Evolutionary conservation across 2,797 vertebrate species (phyloP).

Genomic region (Eospalax fontanierii): DNA sequence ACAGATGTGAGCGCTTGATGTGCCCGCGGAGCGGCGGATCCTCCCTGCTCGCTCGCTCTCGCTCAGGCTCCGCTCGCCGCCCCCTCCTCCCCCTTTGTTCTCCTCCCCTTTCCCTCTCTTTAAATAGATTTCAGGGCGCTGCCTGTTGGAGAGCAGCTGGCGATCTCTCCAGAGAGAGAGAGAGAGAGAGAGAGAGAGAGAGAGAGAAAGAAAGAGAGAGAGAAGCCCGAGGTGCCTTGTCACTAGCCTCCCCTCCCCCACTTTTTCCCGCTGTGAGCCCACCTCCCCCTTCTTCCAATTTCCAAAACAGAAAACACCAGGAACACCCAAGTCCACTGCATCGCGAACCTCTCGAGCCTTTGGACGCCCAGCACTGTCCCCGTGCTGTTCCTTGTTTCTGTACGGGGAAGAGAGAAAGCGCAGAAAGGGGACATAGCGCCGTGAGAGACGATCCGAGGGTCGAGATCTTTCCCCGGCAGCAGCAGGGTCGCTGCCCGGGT

Average conservation of each 20-base stretch:
- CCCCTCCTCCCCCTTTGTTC: conserved; percentile 89
- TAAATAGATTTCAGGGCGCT: conserved; percentile 92
- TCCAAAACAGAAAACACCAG: conserved; percentile 86
- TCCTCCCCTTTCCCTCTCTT: conserved; percentile 89
- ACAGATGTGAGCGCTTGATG: conserved; percentile 91
- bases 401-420: background rate
- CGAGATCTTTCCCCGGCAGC: conserved; percentile 79
- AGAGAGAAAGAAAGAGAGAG: background rate
- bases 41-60: conserved; percentile 88
- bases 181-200: conserved; percentile 47
- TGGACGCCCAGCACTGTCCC: conserved; percentile 55
- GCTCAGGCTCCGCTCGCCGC: conserved; percentile 85
- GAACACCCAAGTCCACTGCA: conserved; percentile 77
- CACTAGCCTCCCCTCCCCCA: conserved; percentile 82
- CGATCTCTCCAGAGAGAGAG: conserved; percentile 89
- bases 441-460: conserved; percentile 80
- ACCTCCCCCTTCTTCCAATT: conserved; percentile 81
- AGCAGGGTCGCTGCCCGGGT: conserved; percentile 63
- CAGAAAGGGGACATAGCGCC: conserved; percentile 19
- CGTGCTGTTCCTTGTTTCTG: conserved; percentile 39
- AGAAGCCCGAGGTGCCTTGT: conserved; percentile 87
- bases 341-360: conserved; percentile 66
- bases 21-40: conserved; percentile 89
- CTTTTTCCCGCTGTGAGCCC: conserved; percentile 17
- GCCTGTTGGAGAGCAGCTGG: conserved; percentile 91